Conservation (phyloP, 2,888 invertebrate species). For the Drosophila dives region DNA sequence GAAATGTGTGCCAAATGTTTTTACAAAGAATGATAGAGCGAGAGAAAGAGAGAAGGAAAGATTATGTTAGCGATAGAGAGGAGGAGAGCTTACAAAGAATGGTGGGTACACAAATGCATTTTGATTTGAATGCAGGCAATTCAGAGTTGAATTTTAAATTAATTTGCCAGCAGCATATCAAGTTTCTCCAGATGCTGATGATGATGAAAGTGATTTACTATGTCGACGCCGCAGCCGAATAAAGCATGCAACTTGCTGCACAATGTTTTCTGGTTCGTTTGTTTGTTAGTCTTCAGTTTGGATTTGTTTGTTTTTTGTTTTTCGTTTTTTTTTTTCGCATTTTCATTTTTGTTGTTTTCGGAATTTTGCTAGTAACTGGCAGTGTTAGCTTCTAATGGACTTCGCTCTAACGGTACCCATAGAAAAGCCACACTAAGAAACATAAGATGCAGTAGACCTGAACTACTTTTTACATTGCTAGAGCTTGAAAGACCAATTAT, state of each 20-base stretch:
- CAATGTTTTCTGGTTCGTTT: constrained; percentile 40
- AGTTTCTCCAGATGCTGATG: constrained; percentile 56
- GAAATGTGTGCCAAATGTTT: constrained; percentile 70
- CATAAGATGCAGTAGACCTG: constrained; percentile 70
- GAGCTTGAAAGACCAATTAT: constrained; percentile 33
- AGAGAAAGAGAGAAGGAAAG: not conserved
- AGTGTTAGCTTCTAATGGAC: constrained; percentile 34
- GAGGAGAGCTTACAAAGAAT: constrained; percentile 8
- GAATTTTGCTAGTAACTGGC: constrained; percentile 26
- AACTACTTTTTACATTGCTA: constrained; percentile 53
- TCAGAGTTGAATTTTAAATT: constrained; percentile 43
- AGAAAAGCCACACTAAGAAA: constrained; percentile 48
- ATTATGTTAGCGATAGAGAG: not conserved
- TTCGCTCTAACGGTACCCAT: constrained; percentile 37
- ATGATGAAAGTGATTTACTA: constrained; percentile 78
- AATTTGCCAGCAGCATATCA: constrained; percentile 43
- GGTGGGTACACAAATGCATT: constrained; percentile 18
- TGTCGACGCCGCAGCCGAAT: constrained; percentile 44
- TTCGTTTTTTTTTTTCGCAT: not conserved
- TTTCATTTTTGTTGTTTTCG: constrained; percentile 5
- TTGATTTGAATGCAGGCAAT: constrained; percentile 36
- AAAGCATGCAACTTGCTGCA: constrained; percentile 49
- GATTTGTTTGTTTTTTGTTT: constrained; percentile 1
- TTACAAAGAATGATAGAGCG: constrained; percentile 22
- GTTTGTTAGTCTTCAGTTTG: constrained; percentile 28